These are phyloP conservation scores for Cinara cedri DNA, from an alignment of 2,888 invertebrate species.

Conservation along the genomic window DNA sequence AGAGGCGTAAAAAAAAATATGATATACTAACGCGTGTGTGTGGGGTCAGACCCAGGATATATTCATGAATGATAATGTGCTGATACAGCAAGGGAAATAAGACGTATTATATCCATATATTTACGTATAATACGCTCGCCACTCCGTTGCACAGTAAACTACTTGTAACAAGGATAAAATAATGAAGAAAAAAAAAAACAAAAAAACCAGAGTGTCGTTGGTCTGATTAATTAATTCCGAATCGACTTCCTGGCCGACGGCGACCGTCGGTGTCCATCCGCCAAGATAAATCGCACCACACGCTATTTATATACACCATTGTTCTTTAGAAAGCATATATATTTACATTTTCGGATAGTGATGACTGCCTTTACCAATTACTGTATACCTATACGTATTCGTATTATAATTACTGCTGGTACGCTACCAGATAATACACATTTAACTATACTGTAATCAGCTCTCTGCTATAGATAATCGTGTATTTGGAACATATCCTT, in stretches of 20 bases:
- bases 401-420: too few species aligned
- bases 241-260: slow-evolving; percentile 56
- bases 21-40: background rate
- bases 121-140: background rate
- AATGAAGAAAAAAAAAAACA: background rate
- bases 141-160: background rate
- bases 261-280: slow-evolving; percentile 37
- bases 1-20: too few species aligned
- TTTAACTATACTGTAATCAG: too few species aligned
- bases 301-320: too few species aligned
- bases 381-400: too few species aligned
- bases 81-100: slow-evolving; percentile 36
- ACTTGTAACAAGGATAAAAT: slow-evolving; percentile 22
- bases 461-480: too few species aligned
- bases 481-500: too few species aligned
- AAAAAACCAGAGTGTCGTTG: slow-evolving; percentile 39
- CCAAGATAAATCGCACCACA: slow-evolving; percentile 51
- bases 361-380: too few species aligned
- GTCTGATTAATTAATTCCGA: slow-evolving; percentile 55
- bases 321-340: slow-evolving; percentile 38
- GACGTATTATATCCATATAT: too few species aligned
- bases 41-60: slow-evolving; percentile 40
- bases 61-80: slow-evolving; percentile 55
- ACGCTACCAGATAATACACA: too few species aligned
- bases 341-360: slow-evolving; percentile 53